Conservation (phyloP, 2,113 vertebrate species). For the Oncorhynchus nerka region DNA sequence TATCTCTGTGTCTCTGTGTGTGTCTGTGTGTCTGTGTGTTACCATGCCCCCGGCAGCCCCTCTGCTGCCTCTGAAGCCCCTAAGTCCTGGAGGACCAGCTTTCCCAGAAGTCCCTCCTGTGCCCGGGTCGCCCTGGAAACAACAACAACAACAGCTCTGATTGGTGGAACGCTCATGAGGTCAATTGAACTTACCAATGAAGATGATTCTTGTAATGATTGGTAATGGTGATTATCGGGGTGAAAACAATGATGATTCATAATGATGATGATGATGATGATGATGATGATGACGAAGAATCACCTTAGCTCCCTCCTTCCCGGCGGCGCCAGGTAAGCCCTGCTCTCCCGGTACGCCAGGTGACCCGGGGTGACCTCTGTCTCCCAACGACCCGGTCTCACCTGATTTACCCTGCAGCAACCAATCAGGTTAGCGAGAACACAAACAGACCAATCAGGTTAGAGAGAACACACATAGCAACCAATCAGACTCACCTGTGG, state of each 20-base stretch:
- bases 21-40: slow-evolving; percentile 43
- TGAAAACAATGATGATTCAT: neutral
- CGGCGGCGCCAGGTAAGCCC: slow-evolving; percentile 89
- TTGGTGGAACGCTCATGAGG: neutral
- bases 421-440: neutral
- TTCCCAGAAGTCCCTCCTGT: slow-evolving; percentile 85
- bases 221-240: neutral
- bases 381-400: slow-evolving; percentile 89
- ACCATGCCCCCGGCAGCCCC: slow-evolving; percentile 87
- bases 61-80: slow-evolving; percentile 91
- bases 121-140: slow-evolving; percentile 88
- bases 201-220: too few relatives aligned
- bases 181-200: neutral
- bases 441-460: neutral
- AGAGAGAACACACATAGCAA: neutral
- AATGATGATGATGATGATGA: neutral
- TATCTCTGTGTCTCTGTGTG: too few relatives aligned
- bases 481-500: slow-evolving; percentile 82
- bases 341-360: slow-evolving; percentile 94
- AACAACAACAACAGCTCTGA: neutral
- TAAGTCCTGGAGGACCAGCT: slow-evolving; percentile 85
- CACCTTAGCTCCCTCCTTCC: slow-evolving; percentile 97
- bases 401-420: slow-evolving; percentile 86
- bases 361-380: slow-evolving; percentile 91
- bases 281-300: neutral